Conservation (phyloP, 2,888 invertebrate species). For the Empis stercorea region DNA sequence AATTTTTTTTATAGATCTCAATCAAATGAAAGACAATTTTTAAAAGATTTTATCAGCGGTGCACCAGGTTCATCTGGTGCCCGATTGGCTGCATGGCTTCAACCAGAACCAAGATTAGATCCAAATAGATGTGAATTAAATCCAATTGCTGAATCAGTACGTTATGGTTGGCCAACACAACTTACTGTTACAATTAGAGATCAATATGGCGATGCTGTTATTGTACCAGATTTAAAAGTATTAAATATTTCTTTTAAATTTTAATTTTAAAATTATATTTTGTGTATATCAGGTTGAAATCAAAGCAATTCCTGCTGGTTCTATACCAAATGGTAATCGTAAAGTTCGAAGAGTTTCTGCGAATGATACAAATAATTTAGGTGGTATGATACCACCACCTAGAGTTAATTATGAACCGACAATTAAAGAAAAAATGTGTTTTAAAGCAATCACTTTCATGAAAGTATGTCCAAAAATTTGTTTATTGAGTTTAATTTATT, state of each 20-base stretch:
- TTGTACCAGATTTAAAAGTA: slow-evolving; percentile 74
- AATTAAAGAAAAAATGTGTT: slow-evolving; percentile 79
- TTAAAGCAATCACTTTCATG: slow-evolving; percentile 92
- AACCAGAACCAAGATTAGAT: slow-evolving; percentile 85
- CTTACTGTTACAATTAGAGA: slow-evolving; percentile 73
- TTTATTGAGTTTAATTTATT: too few species aligned
- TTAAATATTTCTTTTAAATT: slow-evolving; percentile 15
- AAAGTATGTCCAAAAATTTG: slow-evolving; percentile 53
- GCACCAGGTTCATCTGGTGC: slow-evolving; percentile 78
- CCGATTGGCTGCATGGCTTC: slow-evolving; percentile 85
- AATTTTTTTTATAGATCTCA: slow-evolving; percentile 47
- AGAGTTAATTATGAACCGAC: slow-evolving; percentile 62
- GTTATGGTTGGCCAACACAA: slow-evolving; percentile 74
- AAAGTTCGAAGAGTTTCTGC: slow-evolving; percentile 30
- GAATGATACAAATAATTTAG: slow-evolving; percentile 21
- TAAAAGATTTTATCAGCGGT: slow-evolving; percentile 83
- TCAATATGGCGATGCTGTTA: slow-evolving; percentile 81
- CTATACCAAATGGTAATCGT: slow-evolving; percentile 25
- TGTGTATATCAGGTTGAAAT: slow-evolving; percentile 26
- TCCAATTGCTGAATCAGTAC: slow-evolving; percentile 54
- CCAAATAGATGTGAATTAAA: slow-evolving; percentile 73
- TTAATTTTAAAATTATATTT: slow-evolving; percentile 2
- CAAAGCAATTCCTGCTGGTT: slow-evolving; percentile 34
- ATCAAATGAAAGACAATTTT: slow-evolving; percentile 83
- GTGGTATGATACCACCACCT: slow-evolving; percentile 32